Evolutionary conservation across 2,113 vertebrate species (phyloP).

Genomic region (Oncorhynchus kisutch): DNA sequence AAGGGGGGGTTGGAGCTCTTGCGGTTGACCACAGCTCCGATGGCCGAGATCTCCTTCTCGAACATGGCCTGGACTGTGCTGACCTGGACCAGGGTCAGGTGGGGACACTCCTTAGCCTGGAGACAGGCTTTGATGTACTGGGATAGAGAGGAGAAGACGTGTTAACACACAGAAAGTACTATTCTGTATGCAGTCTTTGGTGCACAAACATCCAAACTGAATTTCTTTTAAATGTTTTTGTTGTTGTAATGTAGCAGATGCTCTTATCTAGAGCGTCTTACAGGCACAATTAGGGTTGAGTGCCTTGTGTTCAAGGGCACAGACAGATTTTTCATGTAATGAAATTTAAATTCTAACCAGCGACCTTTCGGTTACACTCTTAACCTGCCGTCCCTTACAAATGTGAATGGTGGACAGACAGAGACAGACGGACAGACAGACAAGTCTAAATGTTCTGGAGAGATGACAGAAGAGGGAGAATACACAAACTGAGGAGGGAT

Average conservation of each 20-base stretch:
- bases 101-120: slow-evolving; percentile 83
- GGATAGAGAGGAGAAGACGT: slow-evolving; percentile 13
- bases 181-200: too few relatives aligned
- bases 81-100: slow-evolving; percentile 88
- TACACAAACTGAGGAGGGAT: background rate
- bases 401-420: background rate
- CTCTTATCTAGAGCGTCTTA: too few relatives aligned
- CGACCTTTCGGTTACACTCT: too few relatives aligned
- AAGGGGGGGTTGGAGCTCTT: slow-evolving; percentile 87
- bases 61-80: slow-evolving; percentile 86
- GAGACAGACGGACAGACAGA: background rate
- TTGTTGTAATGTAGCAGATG: too few relatives aligned
- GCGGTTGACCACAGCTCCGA: slow-evolving; percentile 83
- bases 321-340: too few relatives aligned
- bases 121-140: slow-evolving; percentile 90
- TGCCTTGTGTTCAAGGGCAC: too few relatives aligned
- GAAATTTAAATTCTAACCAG: too few relatives aligned
- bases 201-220: background rate
- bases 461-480: background rate
- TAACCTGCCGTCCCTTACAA: background rate
- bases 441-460: background rate
- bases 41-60: slow-evolving; percentile 87
- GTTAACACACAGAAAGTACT: background rate
- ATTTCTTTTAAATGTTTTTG: background rate
- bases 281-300: too few relatives aligned